Conservation (phyloP, 2,888 invertebrate genomes). For the Omphaloscelis lunosa region DNA sequence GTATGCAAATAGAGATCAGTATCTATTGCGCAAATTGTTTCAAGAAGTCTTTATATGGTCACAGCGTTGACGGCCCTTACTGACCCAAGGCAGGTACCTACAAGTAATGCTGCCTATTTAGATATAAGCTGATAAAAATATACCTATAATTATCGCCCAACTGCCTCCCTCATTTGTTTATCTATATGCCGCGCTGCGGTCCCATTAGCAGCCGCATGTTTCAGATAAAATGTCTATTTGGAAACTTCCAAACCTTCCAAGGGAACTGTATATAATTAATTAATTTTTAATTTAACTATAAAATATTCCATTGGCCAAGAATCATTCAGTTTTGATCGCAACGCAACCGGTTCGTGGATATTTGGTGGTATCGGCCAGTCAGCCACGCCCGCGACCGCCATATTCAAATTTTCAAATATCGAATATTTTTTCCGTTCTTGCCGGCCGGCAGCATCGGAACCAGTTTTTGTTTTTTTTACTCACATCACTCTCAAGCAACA, state of each 20-base stretch:
- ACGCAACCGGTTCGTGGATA: conserved; percentile 69
- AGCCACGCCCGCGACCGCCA: conserved; percentile 64
- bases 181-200: conserved; percentile 76
- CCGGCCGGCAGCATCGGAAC: conserved; percentile 41
- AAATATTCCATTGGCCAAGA: conserved; percentile 59
- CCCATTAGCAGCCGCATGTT: conserved; percentile 80
- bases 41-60: conserved; percentile 35
- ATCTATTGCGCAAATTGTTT: conserved; percentile 34
- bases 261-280: conserved; percentile 67
- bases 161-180: conserved; percentile 83
- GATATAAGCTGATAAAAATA: conserved; percentile 69
- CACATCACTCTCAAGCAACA: conserved; percentile 42
- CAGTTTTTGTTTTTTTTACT: conserved; percentile 34
- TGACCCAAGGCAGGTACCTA: conserved; percentile 32
- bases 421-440: conserved; percentile 63
- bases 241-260: conserved; percentile 79
- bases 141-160: conserved; percentile 79
- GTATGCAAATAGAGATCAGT: conserved; percentile 22
- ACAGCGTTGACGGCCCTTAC: conserved; percentile 27
- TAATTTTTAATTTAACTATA: conserved; percentile 71
- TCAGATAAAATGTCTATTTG: conserved; percentile 82
- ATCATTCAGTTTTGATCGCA: conserved; percentile 67
- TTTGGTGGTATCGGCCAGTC: conserved; percentile 59
- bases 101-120: conserved; percentile 59
- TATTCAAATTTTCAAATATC: conserved; percentile 71